Evolutionary conservation across 1,140 invertebrate species (phyloP), one percentile per base, ranked within the genome.

Genomic region (Drosophila tropicalis): DNA sequence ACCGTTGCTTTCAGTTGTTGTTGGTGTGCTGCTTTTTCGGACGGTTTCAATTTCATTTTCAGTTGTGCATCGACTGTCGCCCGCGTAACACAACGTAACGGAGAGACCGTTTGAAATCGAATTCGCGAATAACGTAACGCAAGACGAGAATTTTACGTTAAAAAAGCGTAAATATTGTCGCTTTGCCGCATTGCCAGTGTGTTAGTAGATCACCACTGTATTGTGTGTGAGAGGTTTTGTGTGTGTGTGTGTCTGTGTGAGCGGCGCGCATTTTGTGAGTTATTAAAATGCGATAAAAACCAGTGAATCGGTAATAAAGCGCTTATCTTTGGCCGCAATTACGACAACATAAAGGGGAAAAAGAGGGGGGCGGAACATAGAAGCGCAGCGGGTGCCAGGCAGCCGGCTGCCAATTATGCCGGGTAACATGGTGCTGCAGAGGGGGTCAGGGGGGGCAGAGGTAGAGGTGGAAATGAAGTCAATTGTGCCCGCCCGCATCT

Each of bases 241-340:
- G 67, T 58, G 44, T 62, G 41, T 44, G 41, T 54, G 44, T 76
- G 2, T 55, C 7, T 36, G 54, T 34, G 34, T 54, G 36, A 39
- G 58, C 17, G 22, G 40, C 44, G 75, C 76, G 76, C 76, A 78
- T 79, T 79, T 76, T 89, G 84, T 84, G 84, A 89, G 84, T 89
- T 89, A 89, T 89, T 89, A 89, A 89, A 89, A 89, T 89, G 84
- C 84, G 84, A 89, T 89, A 89, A 89, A 89, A 89, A 77, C 74
- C 84, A 89, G 84, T 89, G 84, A 89, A 89, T 90, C 84, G 84
- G 84, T 89, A 89, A 84, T 89, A 89, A 89, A 89, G 84, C 81
- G 84, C 84, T 89, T 89, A 89, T 89, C 84, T 89, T 66, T 73
- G 85, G 70, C 76, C 85, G 85, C 85, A 89, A 89, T 89, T 89